These are phyloP conservation scores for Sphyrna mokarran DNA, from an alignment of 2,113 vertebrate genomes.

Conservation along the genomic window DNA sequence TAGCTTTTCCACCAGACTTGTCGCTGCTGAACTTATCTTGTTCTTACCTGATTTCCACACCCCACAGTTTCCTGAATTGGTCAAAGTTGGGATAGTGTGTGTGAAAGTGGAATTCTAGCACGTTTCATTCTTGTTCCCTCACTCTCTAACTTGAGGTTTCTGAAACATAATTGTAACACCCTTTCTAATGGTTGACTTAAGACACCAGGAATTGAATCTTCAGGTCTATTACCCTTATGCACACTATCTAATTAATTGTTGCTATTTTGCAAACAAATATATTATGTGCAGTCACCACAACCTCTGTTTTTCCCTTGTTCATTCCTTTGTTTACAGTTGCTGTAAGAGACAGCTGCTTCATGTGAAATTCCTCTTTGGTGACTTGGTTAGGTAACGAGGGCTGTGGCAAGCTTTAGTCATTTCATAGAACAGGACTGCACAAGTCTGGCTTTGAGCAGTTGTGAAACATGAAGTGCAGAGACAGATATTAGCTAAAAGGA, in stretches of 20 bases:
- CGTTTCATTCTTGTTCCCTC: not conserved
- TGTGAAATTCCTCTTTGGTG: not conserved
- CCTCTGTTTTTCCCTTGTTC: not conserved
- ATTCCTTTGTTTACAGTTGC: not conserved
- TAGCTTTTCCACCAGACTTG: not conserved
- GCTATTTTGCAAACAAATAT: not conserved
- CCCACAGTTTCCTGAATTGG: not conserved
- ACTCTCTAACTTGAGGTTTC: not conserved
- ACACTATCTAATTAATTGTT: not conserved
- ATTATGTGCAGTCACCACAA: not conserved
- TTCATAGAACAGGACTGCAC: not conserved
- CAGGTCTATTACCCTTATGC: not conserved
- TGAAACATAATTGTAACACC: not conserved
- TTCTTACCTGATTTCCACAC: not conserved
- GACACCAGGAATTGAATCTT: not conserved
- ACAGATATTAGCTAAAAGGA: not conserved
- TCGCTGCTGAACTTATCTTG: not conserved
- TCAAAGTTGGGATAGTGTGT: not conserved
- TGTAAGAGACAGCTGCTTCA: not conserved
- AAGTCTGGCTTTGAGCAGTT: not conserved
- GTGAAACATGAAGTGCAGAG: not conserved
- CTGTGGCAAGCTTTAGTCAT: constrained; percentile 1
- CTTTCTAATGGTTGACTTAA: not conserved
- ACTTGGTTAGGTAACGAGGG: not conserved
- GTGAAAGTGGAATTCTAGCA: not conserved